Percentiles rank a stretch among this genome's conserved stretches.
Conservation (phyloP, 1,140 invertebrate species). For the Halyomorpha halys region DNA sequence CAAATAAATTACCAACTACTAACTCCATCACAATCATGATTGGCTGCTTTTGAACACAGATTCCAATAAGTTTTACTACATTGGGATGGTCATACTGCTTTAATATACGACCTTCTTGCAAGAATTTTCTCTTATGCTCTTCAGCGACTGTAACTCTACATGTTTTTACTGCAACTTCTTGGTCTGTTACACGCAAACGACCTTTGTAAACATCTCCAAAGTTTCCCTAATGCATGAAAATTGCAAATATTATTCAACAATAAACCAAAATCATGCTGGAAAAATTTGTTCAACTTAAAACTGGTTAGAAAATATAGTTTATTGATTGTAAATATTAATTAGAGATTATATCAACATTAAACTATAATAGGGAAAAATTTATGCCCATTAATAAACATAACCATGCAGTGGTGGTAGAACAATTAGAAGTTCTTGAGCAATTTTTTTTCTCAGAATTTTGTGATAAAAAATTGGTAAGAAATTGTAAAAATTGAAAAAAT, state of each 20-base stretch:
- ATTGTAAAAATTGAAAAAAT: no score
- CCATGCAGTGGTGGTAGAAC: no score
- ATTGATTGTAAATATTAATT: no score
- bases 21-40: conserved; percentile 99
- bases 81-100: conserved; percentile 97
- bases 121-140: conserved; percentile 91
- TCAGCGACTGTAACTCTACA: conserved; percentile 87
- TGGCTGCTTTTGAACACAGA: conserved; percentile 94
- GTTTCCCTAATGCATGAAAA: conserved; percentile 61
- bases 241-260: background rate
- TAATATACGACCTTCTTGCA: conserved; percentile 89
- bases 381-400: no score
- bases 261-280: no score
- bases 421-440: no score
- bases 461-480: no score
- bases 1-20: conserved; percentile 58
- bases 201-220: conserved; percentile 96
- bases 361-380: no score
- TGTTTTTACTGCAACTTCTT: conserved; percentile 91
- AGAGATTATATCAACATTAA: no score
- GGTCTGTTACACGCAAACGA: conserved; percentile 64
- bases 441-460: no score
- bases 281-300: no score
- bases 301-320: no score
- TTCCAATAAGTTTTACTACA: conserved; percentile 91